phyloP scores from a whole-genome alignment of 2,888 invertebrate species.

The Scelioninae gen. 2 region DNA sequence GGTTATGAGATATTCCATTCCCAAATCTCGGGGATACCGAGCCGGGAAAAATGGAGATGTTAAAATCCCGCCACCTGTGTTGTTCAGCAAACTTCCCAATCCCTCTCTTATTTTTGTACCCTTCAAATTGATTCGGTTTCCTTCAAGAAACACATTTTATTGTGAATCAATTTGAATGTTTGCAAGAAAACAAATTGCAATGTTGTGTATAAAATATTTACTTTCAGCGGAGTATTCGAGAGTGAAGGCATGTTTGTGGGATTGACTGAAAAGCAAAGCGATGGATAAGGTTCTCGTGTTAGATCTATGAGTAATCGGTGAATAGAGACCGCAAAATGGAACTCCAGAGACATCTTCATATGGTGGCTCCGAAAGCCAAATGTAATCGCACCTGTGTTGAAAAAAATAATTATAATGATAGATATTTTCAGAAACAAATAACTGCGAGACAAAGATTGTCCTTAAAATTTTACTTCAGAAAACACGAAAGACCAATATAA shows the following conservation, averaged over 20 bases:
- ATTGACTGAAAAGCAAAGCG: constrained; percentile 78
- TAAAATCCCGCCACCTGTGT: constrained; percentile 76
- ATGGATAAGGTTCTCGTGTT: constrained; percentile 79
- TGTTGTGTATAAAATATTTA: too few species aligned
- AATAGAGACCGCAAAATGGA: constrained; percentile 78
- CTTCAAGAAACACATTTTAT: constrained; percentile 69
- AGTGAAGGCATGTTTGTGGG: constrained; percentile 80
- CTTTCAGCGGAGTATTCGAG: constrained; percentile 81
- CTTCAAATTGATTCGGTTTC: constrained; percentile 76
- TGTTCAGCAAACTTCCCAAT: constrained; percentile 69
- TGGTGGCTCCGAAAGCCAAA: constrained; percentile 81
- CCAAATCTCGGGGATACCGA: constrained; percentile 81
- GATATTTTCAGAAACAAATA: not conserved
- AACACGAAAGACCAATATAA: too few species aligned
- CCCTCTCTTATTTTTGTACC: constrained; percentile 66
- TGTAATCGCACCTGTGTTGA: constrained; percentile 78
- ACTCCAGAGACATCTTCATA: constrained; percentile 79
- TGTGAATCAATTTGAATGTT: too few species aligned
- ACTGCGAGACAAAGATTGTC: not conserved
- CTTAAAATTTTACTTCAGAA: not conserved
- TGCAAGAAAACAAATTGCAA: not conserved
- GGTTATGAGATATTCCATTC: constrained; percentile 81
- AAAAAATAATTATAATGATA: not conserved
- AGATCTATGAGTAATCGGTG: constrained; percentile 77
- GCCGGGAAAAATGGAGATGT: constrained; percentile 83